Base-by-base conservation (phyloP, 1,140 invertebrate species). In the Drosophila arizonae region DNA sequence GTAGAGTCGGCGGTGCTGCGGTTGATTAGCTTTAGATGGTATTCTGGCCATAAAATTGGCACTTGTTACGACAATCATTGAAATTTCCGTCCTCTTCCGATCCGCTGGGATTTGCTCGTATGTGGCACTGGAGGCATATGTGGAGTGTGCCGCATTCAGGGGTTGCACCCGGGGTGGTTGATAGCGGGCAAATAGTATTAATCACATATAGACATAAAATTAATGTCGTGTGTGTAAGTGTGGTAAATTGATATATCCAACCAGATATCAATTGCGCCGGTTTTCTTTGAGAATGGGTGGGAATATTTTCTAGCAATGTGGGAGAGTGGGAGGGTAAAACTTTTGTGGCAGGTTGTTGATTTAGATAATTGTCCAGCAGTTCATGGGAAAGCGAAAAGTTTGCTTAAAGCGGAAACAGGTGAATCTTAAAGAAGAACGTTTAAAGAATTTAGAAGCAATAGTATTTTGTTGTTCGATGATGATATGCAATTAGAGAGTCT, bases 191-290 rank as follows among this genome's bases (percentile, higher is more conserved):
- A 3, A 43, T 51, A 26, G 46, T 72, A 77, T 88, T 75, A 85
- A 86, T 85, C 80, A 88, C 79, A 84, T 77, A 88, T 61, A 77
- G 84, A 74, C 84, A 82, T 77, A 84, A 84, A 88, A 87, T 87
- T 84, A 88, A 87, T 87, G 82, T 79, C 58, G 48, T 73, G 33
- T 61, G 58, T 79, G 73, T 76, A 70, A 70, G 82, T 88, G 79
- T 82, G 70, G 69, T 62, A 82, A 88, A 88, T 87, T 87, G 84
- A 87, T 80, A 87, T 87, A 73, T 88, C 62, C 72, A 63, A 41
- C 30, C 36, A 51, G 36, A 76, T 86, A 87, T 87, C 84, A 87
- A 88, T 86, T 86, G 81, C 64, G 41, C n/a, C 62, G 9, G 48
- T 52, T 65, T 68, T 15, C 68, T 52, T 58, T 46, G 17, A 65